Conservation (phyloP, 2,797 vertebrate species). For the Falco columbarius region DNA sequence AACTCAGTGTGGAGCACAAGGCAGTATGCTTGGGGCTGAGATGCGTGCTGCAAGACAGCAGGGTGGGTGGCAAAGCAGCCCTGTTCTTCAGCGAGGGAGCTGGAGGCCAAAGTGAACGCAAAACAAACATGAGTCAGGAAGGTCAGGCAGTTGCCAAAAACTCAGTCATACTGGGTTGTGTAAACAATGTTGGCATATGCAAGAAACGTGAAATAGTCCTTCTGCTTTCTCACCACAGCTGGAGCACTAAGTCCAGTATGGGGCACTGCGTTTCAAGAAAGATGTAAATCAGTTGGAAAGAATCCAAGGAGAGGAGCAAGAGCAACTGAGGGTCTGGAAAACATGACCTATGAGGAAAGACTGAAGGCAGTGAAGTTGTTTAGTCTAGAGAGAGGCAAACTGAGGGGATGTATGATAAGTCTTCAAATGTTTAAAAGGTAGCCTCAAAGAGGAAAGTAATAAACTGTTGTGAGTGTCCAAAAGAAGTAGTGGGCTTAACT, state of each 20-base stretch:
- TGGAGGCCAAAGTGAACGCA: background rate
- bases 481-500: background rate
- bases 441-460: conserved; percentile 6
- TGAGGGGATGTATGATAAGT: background rate
- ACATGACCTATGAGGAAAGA: background rate
- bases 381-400: conserved; percentile 44
- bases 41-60: background rate
- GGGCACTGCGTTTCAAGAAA: background rate
- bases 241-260: background rate
- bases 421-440: conserved; percentile 43
- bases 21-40: rapidly evolving
- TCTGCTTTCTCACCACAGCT: conserved; percentile 11
- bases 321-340: background rate
- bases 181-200: conserved; percentile 15
- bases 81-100: background rate
- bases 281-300: background rate
- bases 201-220: conserved; percentile 3
- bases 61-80: background rate
- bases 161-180: background rate
- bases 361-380: conserved; percentile 31
- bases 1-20: background rate
- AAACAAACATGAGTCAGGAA: background rate
- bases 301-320: background rate
- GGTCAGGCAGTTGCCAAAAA: background rate
- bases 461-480: background rate